Evolutionary conservation across 2,888 invertebrate species (phyloP).

Genomic region (Dusona sp.): DNA sequence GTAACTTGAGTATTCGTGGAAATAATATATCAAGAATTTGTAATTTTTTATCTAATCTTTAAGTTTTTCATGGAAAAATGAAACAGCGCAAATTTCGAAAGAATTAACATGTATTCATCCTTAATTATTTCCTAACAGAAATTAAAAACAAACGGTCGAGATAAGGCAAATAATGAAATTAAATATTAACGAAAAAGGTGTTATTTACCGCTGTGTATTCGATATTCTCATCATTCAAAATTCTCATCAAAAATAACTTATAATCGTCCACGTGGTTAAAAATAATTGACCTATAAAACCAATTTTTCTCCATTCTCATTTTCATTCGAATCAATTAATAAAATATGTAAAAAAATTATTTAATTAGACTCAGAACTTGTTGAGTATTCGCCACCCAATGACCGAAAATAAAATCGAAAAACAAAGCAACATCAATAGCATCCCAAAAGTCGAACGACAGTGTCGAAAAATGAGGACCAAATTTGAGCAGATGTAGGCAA

Average conservation of each 20-base stretch:
- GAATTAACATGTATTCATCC: not conserved
- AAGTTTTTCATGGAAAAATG: not conserved
- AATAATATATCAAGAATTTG: not conserved
- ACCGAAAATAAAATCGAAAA: not conserved
- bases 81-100: not conserved
- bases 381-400: not conserved
- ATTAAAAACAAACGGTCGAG: not conserved
- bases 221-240: not conserved
- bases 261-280: not conserved
- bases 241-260: not conserved
- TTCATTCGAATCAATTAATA: not conserved
- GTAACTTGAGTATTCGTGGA: not conserved
- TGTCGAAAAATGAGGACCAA: not conserved
- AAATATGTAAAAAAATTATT: not conserved
- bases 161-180: not conserved
- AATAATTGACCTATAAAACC: not conserved
- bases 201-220: not conserved
- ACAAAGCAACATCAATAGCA: not conserved
- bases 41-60: slow-evolving; percentile 1
- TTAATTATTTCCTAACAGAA: not conserved
- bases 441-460: not conserved
- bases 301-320: slow-evolving; percentile 2
- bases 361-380: not conserved
- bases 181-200: not conserved
- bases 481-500: not conserved